phyloP scores from a whole-genome alignment of 2,797 vertebrate species.

The Gouania willdenowi region DNA sequence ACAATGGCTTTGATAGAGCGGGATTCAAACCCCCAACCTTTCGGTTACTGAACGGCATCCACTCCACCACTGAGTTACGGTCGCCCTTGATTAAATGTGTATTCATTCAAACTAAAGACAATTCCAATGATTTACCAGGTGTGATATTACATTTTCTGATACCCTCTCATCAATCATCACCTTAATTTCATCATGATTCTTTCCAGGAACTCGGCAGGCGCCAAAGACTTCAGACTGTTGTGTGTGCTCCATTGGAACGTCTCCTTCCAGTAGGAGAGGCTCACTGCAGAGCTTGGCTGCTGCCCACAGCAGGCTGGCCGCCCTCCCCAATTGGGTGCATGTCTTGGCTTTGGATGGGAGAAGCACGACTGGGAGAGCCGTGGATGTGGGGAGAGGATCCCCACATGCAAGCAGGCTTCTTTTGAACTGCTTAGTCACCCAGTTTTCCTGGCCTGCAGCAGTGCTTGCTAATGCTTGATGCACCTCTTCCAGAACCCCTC shows the following conservation, averaged over 20 bases:
- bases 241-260: slow-evolving; percentile 67
- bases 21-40: no score
- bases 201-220: slow-evolving; percentile 73
- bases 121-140: no score
- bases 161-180: slow-evolving; percentile 36
- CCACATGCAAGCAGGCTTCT: slow-evolving; percentile 60
- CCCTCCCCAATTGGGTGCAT: slow-evolving; percentile 60
- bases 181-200: slow-evolving; percentile 70
- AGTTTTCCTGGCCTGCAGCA: slow-evolving; percentile 67
- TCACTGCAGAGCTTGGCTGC: slow-evolving; percentile 73
- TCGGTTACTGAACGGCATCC: no score
- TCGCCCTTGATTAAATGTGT: no score
- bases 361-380: slow-evolving; percentile 70
- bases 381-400: slow-evolving; percentile 72
- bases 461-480: slow-evolving; percentile 46
- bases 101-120: no score
- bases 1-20: no score
- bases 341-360: slow-evolving; percentile 52
- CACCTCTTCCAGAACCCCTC: slow-evolving; percentile 49
- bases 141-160: neutral
- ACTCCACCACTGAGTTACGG: no score
- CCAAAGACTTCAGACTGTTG: slow-evolving; percentile 77
- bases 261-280: slow-evolving; percentile 66
- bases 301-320: slow-evolving; percentile 75
- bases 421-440: slow-evolving; percentile 79